A percentile compares a stretch with the other conserved stretches of the same genome.
These are phyloP conservation scores for Todus mexicanus DNA, from an alignment of 2,797 vertebrate genomes.

Conservation along the genomic window DNA sequence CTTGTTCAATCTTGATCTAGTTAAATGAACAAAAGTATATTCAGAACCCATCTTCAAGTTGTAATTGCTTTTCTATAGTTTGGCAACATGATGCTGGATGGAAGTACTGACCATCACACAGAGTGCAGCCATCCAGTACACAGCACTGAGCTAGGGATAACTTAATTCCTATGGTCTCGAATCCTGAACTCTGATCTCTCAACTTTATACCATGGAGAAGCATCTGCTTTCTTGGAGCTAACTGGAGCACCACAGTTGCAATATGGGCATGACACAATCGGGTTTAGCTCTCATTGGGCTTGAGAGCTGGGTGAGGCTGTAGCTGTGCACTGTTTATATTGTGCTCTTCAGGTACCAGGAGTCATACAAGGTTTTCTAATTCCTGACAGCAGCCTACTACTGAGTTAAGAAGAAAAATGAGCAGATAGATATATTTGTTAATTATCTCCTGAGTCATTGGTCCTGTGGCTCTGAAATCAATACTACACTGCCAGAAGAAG, in stretches of 20 bases:
- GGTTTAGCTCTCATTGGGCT: background rate
- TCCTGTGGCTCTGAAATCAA: background rate
- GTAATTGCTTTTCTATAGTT: background rate
- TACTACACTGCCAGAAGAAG: background rate
- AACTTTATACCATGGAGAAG: background rate
- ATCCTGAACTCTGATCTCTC: background rate
- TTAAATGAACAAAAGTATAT: background rate
- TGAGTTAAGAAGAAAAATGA: background rate
- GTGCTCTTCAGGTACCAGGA: background rate
- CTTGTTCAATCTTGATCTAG: background rate
- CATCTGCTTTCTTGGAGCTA: background rate
- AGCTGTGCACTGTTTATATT: background rate
- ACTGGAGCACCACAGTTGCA: background rate
- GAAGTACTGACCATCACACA: background rate
- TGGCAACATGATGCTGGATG: background rate
- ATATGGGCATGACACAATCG: background rate
- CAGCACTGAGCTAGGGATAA: background rate
- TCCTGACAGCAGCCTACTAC: background rate
- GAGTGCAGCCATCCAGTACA: background rate
- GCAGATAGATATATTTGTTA: background rate
- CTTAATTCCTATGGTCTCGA: background rate
- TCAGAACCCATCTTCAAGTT: background rate
- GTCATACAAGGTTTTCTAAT: background rate
- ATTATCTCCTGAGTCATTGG: background rate
- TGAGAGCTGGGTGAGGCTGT: background rate